phyloP scores from a whole-genome alignment of 2,888 invertebrate species.

The Pycnomerus fuliginosus region DNA sequence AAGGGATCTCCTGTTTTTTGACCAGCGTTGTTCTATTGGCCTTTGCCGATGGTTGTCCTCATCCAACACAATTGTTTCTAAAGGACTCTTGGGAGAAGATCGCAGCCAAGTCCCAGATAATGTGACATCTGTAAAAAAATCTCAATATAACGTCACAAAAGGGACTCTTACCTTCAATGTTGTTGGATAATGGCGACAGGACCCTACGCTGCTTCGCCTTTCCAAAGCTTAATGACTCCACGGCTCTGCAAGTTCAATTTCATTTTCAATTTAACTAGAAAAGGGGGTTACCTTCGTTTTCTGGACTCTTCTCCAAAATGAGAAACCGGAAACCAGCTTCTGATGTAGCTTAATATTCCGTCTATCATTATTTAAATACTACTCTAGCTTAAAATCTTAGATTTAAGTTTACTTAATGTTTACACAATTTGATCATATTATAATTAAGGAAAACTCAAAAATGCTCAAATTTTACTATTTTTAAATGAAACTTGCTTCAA shows the following conservation, averaged over 20 bases:
- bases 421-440: no score
- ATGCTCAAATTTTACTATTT: no score
- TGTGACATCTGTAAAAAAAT: conserved; percentile 29
- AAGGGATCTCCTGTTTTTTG: conserved; percentile 29
- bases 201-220: conserved; percentile 32
- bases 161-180: conserved; percentile 24
- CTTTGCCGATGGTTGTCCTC: conserved; percentile 32
- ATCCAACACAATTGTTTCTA: conserved; percentile 31
- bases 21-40: conserved; percentile 1
- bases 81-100: conserved; percentile 3
- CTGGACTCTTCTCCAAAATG: conserved; percentile 19
- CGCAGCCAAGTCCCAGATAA: conserved; percentile 15
- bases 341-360: conserved; percentile 26
- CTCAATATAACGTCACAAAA: background rate
- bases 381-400: background rate
- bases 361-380: conserved; percentile 15
- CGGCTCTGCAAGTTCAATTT: conserved; percentile 21
- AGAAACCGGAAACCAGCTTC: conserved; percentile 24
- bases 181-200: conserved; percentile 21
- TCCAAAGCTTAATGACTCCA: conserved; percentile 17
- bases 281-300: conserved; percentile 29
- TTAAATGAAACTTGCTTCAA: no score
- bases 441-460: no score
- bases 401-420: no score
- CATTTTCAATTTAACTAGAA: conserved; percentile 1